Conservation (phyloP, 2,797 vertebrate species). For the Lagodon rhomboides region DNA sequence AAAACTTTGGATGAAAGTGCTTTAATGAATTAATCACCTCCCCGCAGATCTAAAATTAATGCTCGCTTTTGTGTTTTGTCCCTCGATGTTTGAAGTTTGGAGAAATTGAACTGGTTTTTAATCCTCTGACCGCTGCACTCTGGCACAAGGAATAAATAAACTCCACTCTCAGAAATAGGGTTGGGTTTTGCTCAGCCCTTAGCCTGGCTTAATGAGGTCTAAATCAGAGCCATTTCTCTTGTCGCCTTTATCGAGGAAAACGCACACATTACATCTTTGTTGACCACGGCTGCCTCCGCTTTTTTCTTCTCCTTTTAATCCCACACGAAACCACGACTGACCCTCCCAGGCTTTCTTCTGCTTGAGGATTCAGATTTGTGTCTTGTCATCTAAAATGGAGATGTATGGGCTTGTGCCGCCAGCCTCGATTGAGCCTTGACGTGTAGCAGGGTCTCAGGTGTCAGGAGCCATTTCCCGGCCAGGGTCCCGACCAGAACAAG, state of each 20-base stretch:
- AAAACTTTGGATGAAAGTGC: conserved; percentile 16
- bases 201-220: conserved; percentile 60
- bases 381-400: conserved; percentile 85
- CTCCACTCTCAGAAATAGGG: conserved; percentile 30
- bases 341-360: conserved; percentile 56
- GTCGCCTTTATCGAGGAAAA: conserved; percentile 73
- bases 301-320: conserved; percentile 63
- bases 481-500: conserved; percentile 82
- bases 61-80: conserved; percentile 30
- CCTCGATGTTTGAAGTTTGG: conserved; percentile 26
- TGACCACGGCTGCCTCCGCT: conserved; percentile 50
- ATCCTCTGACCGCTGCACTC: conserved; percentile 16
- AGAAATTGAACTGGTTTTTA: conserved; percentile 43
- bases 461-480: conserved; percentile 83
- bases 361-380: conserved; percentile 72
- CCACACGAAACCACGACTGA: conserved; percentile 62
- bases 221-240: conserved; percentile 68
- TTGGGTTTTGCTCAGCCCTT: conserved; percentile 50
- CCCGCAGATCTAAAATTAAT: conserved; percentile 30
- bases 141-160: conserved; percentile 46
- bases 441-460: conserved; percentile 86
- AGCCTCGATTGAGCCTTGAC: conserved; percentile 79
- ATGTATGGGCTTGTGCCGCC: conserved; percentile 76
- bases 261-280: conserved; percentile 56
- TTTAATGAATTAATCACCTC: conserved; percentile 13